Percentiles rank a stretch among this genome's conserved stretches.
phyloP scores from a whole-genome alignment of 2,888 invertebrate genomes.

The Lissonota sp. region DNA sequence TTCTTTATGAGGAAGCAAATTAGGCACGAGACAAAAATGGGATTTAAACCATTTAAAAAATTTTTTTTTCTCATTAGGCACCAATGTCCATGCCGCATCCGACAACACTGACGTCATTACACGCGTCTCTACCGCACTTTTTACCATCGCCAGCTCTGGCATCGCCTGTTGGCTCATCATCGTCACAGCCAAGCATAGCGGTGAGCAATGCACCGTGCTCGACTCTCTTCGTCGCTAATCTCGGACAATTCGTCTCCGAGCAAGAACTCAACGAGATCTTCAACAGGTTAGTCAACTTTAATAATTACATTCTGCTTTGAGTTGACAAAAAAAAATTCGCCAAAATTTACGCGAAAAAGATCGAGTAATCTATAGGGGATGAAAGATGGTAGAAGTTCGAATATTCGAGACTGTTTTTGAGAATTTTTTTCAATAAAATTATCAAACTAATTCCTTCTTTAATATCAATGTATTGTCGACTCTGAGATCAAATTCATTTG shows the following conservation, averaged over 20 bases:
- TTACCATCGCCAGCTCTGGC: conserved; percentile 97
- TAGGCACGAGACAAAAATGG: too few relatives aligned
- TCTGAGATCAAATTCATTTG: too few relatives aligned
- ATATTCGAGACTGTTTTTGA: too few relatives aligned
- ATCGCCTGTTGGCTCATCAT: conserved; percentile 93
- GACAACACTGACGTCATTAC: conserved; percentile 89
- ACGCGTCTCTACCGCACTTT: conserved; percentile 92
- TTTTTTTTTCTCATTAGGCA: conserved; percentile 81
- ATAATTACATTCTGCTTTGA: too few relatives aligned
- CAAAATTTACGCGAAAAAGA: too few relatives aligned
- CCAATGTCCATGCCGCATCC: conserved; percentile 87
- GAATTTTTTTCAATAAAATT: too few relatives aligned
- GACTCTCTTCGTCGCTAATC: conserved; percentile 99
- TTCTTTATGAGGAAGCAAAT: too few relatives aligned
- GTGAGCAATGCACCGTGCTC: conserved; percentile 95
- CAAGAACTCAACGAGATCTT: conserved; percentile 99
- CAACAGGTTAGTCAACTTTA: conserved; percentile 91
- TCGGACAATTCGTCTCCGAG: conserved; percentile 98
- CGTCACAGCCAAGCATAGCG: conserved; percentile 89
- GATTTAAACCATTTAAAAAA: background rate
- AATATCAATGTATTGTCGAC: too few relatives aligned
- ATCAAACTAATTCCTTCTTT: too few relatives aligned
- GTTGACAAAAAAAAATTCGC: too few relatives aligned
- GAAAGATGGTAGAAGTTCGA: too few relatives aligned
- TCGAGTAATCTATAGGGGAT: too few relatives aligned